Percentiles rank a stretch among this genome's conserved stretches.
Evolutionary conservation across 2,113 vertebrate genomes (phyloP).

Genomic region (Prunella himalayana): DNA sequence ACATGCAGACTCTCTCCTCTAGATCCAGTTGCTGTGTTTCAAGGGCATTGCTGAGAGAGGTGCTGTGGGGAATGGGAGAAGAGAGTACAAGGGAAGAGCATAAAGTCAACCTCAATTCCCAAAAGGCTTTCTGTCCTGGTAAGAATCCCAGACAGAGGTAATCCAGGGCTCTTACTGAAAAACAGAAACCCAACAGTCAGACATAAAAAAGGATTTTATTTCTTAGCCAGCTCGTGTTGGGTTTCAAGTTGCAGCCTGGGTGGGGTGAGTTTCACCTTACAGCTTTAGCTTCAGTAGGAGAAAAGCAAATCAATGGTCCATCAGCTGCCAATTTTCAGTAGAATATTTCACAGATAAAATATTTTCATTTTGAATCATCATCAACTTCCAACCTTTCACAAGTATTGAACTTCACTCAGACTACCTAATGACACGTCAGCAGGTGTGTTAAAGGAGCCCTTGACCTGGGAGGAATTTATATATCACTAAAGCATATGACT

Average conservation of each 20-base stretch:
- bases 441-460: background rate
- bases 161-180: background rate
- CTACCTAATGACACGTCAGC: background rate
- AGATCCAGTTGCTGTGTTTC: background rate
- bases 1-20: background rate
- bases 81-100: background rate
- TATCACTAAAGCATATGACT: background rate
- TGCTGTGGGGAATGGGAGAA: background rate
- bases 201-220: background rate
- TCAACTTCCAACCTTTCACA: background rate
- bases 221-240: background rate
- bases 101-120: background rate
- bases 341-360: background rate
- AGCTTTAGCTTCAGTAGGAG: background rate
- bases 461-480: background rate
- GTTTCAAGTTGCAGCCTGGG: background rate
- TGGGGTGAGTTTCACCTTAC: background rate
- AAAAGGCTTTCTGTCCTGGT: background rate
- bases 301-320: background rate
- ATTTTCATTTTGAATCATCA: background rate
- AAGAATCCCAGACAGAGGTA: background rate
- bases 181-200: background rate
- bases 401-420: background rate
- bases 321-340: background rate
- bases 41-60: background rate